Conservation (phyloP, 2,797 vertebrate species). For the Pseudocheirus occidentalis region DNA sequence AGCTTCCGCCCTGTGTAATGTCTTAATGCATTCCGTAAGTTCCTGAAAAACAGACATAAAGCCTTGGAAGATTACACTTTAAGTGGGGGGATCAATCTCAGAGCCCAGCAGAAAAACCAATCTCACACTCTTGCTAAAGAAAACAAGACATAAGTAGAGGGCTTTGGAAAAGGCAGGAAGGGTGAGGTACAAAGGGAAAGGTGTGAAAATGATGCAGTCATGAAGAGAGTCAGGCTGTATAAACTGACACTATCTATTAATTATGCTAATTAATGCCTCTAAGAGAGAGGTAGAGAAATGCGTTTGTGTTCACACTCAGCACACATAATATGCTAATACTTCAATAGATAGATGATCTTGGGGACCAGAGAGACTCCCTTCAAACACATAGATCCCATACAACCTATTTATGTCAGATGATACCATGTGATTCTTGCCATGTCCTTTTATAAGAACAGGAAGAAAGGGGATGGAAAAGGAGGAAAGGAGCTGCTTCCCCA, state of each 20-base stretch:
- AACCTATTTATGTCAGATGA: not conserved
- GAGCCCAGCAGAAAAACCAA: constrained; percentile 41
- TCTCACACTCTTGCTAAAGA: constrained; percentile 35
- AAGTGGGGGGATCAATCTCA: constrained; percentile 53
- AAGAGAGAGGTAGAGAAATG: not conserved
- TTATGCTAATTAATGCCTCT: constrained; percentile 64
- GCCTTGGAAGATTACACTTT: constrained; percentile 36
- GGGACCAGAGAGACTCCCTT: not conserved
- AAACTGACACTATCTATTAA: constrained; percentile 47
- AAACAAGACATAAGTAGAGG: constrained; percentile 18
- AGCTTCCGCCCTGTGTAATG: constrained; percentile 23
- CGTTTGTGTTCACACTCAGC: not conserved
- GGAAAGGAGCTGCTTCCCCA: not conserved
- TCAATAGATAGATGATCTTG: not conserved
- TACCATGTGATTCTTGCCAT: not conserved
- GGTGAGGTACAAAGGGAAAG: constrained; percentile 63
- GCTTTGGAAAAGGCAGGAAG: constrained; percentile 56
- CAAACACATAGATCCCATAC: not conserved
- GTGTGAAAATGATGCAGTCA: constrained; percentile 39
- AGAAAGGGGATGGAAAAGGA: not conserved
- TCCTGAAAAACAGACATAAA: constrained; percentile 67
- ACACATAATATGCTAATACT: not conserved
- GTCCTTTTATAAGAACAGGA: not conserved
- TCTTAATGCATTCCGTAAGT: constrained; percentile 56
- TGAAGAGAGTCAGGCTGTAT: not conserved